Evolutionary conservation across 2,888 invertebrate genomes (phyloP).

Genomic region (Sisyra terminalis): DNA sequence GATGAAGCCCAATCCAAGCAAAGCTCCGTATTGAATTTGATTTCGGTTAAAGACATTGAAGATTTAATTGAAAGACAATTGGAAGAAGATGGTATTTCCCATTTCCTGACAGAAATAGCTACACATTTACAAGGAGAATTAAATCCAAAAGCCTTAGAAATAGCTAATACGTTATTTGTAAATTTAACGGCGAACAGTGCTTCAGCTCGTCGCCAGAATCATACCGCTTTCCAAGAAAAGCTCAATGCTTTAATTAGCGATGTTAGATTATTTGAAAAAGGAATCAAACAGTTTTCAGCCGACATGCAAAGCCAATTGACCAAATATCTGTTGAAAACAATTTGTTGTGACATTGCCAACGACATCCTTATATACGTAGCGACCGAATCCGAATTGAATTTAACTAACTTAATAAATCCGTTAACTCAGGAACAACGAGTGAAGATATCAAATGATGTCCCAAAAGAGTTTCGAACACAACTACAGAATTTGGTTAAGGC

Average conservation of each 20-base stretch:
- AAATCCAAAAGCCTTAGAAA: conserved; percentile 45
- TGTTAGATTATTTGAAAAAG: conserved; percentile 66
- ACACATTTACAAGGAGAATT: conserved; percentile 50
- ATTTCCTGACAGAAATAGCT: conserved; percentile 51
- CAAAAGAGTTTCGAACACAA: conserved; percentile 48
- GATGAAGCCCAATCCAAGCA: conserved; percentile 36
- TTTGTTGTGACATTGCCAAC: conserved; percentile 67
- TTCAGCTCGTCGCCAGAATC: conserved; percentile 55
- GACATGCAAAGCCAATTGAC: conserved; percentile 50
- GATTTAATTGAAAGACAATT: conserved; percentile 38
- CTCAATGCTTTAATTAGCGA: conserved; percentile 59
- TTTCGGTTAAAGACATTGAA: conserved; percentile 49
- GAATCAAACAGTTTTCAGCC: conserved; percentile 43
- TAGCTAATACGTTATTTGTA: conserved; percentile 59
- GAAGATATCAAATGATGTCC: conserved; percentile 51
- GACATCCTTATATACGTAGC: conserved; percentile 66
- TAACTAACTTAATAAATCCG: conserved; percentile 34
- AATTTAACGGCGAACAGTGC: conserved; percentile 55
- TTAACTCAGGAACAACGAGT: conserved; percentile 47
- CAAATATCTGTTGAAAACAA: conserved; percentile 71
- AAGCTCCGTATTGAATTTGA: conserved; percentile 40
- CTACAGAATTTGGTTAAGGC: conserved; percentile 51
- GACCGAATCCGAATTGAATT: conserved; percentile 48
- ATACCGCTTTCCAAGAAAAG: conserved; percentile 68
- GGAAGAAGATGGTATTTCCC: conserved; percentile 57